Percentiles rank a stretch among this genome's conserved stretches.
These are phyloP conservation scores for Paratilapia polleni DNA, from an alignment of 2,113 vertebrate species.

Conservation along the genomic window DNA sequence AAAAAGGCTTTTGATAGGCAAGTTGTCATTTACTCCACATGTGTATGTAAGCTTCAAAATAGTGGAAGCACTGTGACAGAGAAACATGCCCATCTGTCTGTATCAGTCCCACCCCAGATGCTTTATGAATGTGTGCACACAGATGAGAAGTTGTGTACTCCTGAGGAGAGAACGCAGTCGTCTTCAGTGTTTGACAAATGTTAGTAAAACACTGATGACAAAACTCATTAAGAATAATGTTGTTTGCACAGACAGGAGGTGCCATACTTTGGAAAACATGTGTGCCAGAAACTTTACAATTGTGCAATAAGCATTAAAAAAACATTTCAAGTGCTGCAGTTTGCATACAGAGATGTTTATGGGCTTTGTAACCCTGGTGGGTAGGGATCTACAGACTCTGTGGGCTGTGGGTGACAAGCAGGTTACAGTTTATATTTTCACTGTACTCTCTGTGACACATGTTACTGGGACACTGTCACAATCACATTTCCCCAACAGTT, in stretches of 20 bases:
- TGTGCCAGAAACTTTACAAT: neutral
- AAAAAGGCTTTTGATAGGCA: neutral
- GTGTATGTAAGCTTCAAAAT: neutral
- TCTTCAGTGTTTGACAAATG: conserved; percentile 1
- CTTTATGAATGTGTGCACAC: neutral
- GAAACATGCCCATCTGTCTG: conserved; percentile 2
- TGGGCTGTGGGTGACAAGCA: neutral
- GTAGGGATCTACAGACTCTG: neutral
- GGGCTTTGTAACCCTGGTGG: neutral
- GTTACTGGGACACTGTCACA: neutral
- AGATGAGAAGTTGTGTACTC: neutral
- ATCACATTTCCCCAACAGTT: neutral
- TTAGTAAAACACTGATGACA: neutral
- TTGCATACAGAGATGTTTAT: neutral
- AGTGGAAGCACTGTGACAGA: neutral
- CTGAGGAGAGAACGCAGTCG: neutral
- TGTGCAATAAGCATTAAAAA: neutral
- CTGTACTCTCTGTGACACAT: neutral
- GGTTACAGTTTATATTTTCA: neutral
- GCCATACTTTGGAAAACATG: neutral
- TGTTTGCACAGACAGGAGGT: neutral
- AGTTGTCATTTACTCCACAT: neutral
- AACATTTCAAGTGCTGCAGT: neutral
- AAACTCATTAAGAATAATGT: conserved; percentile 6
- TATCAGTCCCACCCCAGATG: neutral